Evolutionary conservation across 1,140 invertebrate genomes (phyloP), one percentile per base, ranked within the genome.

Genomic region (Palaemon carinicauda): DNA sequence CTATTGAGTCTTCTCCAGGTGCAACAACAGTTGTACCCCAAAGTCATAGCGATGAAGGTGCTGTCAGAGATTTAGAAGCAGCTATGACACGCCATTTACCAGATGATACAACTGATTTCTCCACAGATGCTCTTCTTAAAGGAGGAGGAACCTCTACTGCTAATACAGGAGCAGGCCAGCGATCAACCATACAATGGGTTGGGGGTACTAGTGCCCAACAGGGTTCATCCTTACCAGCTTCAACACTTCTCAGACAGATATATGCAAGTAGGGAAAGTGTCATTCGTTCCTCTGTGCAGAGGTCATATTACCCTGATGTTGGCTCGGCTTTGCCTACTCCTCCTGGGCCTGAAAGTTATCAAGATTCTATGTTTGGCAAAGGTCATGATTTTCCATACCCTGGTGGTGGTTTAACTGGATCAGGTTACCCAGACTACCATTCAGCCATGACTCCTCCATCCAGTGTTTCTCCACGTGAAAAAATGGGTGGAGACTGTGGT

Each of bases 1-100:
- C 51, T 27, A 33, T 82, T 24, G 81, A 83, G 78, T 41, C 81
- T 14, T 83, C 87, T 15, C 82, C 87, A 19, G 21, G 74, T 29
- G 50, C 82, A 50, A 71, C 71, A 51, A 53, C 77, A 41, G 82
- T 21, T 14, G 73, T 71, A 27, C 51, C 80, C 54, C 29, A 56
- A 41, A 33, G 80, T 29, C 84, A 71, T 17, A 87, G 56, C 15
- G 79, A 78, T 24, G 88, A 87, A 3, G 94, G 95, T 3, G 95
- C 96, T 0, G 96, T 97, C 0, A 97, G 97, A 91, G 97, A 98
- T 90, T 92, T 98, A 87, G 97, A 99, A 91, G 96, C 98, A 90
- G 97, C 96, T 17, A 99, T 98, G 97, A 98, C 97, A 27, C 97
- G 98, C 91, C 97, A 98, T 92, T 92, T 98, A 56, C 97, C 97